These are phyloP conservation scores for Athene noctua DNA, from an alignment of 2,113 vertebrate species.

Conservation along the genomic window DNA sequence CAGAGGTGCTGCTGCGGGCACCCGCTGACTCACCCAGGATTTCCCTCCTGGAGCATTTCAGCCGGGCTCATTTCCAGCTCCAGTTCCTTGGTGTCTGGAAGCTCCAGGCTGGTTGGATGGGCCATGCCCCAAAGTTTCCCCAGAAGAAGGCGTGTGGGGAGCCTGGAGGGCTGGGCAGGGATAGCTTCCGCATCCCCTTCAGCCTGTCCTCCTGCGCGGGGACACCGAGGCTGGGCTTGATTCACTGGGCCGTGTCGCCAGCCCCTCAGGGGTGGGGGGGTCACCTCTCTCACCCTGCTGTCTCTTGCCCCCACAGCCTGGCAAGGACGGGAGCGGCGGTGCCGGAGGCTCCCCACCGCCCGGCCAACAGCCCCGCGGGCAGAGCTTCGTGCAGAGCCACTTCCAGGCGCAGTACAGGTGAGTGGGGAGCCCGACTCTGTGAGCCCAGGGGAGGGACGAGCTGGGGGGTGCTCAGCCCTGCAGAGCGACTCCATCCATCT, in stretches of 20 bases:
- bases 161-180: background rate
- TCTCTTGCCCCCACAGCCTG: constrained; percentile 61
- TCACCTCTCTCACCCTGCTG: background rate
- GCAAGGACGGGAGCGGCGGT: constrained; percentile 51
- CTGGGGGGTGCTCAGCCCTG: fast-evolving
- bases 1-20: background rate
- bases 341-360: constrained; percentile 18
- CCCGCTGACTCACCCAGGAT: fast-evolving
- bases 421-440: background rate
- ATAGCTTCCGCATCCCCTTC: background rate
- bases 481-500: background rate
- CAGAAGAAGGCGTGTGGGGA: background rate
- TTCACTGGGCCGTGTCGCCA: background rate
- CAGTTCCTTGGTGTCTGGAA: background rate
- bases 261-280: background rate
- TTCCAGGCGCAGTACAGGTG: constrained; percentile 97
- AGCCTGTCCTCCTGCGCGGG: fast-evolving
- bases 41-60: background rate
- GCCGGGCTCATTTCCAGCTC: background rate
- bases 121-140: background rate
- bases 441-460: background rate
- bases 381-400: constrained; percentile 93
- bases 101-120: background rate
- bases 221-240: background rate
- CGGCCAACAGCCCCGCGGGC: constrained; percentile 59